Percentiles rank a stretch among this genome's conserved stretches.
Conservation (phyloP, 2,113 vertebrate species). For the Nesoenas mayeri region DNA sequence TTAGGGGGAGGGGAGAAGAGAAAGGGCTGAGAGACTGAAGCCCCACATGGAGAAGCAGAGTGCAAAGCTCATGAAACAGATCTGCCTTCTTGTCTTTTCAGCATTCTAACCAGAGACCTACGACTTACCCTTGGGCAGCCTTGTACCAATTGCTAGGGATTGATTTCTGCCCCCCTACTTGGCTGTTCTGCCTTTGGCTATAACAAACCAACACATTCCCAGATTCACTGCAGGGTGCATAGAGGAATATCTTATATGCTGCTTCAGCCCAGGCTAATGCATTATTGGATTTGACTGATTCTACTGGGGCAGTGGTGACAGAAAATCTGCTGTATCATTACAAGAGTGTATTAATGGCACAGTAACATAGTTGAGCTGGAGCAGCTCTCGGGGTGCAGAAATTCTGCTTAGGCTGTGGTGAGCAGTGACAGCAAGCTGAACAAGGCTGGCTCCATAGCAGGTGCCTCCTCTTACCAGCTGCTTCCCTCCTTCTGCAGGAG, state of each 20-base stretch:
- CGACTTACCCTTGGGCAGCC: background rate
- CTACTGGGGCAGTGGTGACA: background rate
- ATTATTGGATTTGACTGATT: background rate
- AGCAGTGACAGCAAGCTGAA: background rate
- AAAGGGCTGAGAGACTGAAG: background rate
- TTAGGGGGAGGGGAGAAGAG: background rate
- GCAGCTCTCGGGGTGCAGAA: background rate
- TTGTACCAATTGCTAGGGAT: background rate
- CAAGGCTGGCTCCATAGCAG: background rate
- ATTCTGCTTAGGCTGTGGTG: background rate
- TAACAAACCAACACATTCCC: background rate
- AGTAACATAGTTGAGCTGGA: background rate
- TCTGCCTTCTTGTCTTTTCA: background rate
- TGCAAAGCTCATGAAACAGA: background rate
- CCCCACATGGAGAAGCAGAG: background rate
- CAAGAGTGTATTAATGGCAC: background rate
- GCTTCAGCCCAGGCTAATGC: background rate
- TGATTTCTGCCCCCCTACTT: background rate
- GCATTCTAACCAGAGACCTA: background rate
- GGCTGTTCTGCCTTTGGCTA: background rate
- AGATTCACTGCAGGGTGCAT: background rate
- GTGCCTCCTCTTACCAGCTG: background rate
- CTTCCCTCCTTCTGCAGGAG: background rate
- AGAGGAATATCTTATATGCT: fast-evolving
- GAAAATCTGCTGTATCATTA: background rate